These are phyloP conservation scores for Acestrorhynchus altus DNA, from an alignment of 2,797 vertebrate genomes.

Conservation along the genomic window DNA sequence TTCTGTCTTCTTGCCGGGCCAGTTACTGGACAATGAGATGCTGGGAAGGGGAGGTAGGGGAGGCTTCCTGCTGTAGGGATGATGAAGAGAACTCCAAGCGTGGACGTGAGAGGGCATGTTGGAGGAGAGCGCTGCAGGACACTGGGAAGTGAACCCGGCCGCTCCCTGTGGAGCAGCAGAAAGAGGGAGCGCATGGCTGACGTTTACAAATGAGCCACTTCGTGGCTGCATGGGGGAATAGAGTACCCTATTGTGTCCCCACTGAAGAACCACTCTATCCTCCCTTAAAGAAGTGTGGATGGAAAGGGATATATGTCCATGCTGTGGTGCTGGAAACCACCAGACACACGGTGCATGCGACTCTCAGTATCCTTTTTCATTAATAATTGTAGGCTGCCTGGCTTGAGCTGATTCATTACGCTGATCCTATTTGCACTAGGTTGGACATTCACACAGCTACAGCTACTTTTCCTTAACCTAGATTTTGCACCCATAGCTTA, in stretches of 20 bases:
- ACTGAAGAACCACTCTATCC: slow-evolving; percentile 47
- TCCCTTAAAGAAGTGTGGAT: slow-evolving; percentile 41
- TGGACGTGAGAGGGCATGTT: slow-evolving; percentile 72
- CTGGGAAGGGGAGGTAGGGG: slow-evolving; percentile 40
- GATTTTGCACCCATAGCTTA: slow-evolving; percentile 26
- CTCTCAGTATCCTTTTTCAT: slow-evolving; percentile 32
- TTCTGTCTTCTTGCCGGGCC: not conserved
- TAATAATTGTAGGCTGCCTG: slow-evolving; percentile 37
- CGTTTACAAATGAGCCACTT: slow-evolving; percentile 60
- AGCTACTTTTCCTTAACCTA: slow-evolving; percentile 26
- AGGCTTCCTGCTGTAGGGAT: slow-evolving; percentile 72
- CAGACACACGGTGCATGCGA: slow-evolving; percentile 25
- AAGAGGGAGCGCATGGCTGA: slow-evolving; percentile 49
- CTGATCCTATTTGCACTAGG: slow-evolving; percentile 5
- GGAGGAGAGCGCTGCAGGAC: slow-evolving; percentile 64
- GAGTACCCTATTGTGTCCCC: slow-evolving; percentile 57
- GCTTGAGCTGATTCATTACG: slow-evolving; percentile 25
- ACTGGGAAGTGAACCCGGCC: slow-evolving; percentile 72
- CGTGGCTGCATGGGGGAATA: slow-evolving; percentile 55
- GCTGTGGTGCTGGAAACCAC: slow-evolving; percentile 35
- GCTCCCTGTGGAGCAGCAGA: slow-evolving; percentile 62
- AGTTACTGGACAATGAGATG: slow-evolving; percentile 57
- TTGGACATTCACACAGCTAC: slow-evolving; percentile 12
- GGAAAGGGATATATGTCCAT: slow-evolving; percentile 33
- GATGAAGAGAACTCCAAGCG: slow-evolving; percentile 72